Base-by-base conservation (phyloP, 2,113 vertebrate genomes). In the Microtus richardsoni region DNA sequence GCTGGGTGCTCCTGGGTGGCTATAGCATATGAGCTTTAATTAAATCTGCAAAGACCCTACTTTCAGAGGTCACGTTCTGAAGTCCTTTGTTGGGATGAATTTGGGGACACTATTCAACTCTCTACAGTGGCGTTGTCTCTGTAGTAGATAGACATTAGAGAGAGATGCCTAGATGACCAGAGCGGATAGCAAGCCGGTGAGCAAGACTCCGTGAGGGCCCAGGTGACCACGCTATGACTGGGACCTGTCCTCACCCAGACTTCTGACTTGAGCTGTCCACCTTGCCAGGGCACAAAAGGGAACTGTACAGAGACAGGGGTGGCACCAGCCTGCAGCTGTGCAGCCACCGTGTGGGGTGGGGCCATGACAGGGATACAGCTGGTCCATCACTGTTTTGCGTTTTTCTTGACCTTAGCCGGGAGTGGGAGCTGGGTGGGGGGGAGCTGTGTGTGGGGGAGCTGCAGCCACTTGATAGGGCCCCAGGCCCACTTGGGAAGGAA, bases 241-340 rank as follows among this genome's bases (percentile, higher is more conserved):
- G 41, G 10, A 36, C 24, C 41, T 0, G 0, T 49, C n/a, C 88
- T 73, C 9, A 36, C 0, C 26, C 52, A 5, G 83, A 66, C 60
- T n/a, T 66, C 66, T 11, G n/a, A 70, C 71, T 33, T 28, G 33
- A 75, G 64, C 66, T 1, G 3, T 60, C 49, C 39, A 75, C 60
- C 79, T 91, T n/a, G 66, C 39, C 7, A 71, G 60, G 26, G 26
- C 28, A 68, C 47, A n/a, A 66, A n/a, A 52, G 91, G 60, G 44
- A 14, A 41, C n/a, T 52, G 33, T 26, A 33, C 93, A 64, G 52
- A 66, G 89, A 83, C 39, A 39, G 86, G 73, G n/a, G 78, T 0
- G 0, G 91, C 58, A 84, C 74, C 79, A 79, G 79, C 22, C 21
- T 89, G 97, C 98, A 98, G 98, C 98, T 98, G 98, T 96, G 12